Evolutionary conservation across 2,888 invertebrate species (phyloP).

Genomic region (Aphelenchoides bicaudatus): DNA sequence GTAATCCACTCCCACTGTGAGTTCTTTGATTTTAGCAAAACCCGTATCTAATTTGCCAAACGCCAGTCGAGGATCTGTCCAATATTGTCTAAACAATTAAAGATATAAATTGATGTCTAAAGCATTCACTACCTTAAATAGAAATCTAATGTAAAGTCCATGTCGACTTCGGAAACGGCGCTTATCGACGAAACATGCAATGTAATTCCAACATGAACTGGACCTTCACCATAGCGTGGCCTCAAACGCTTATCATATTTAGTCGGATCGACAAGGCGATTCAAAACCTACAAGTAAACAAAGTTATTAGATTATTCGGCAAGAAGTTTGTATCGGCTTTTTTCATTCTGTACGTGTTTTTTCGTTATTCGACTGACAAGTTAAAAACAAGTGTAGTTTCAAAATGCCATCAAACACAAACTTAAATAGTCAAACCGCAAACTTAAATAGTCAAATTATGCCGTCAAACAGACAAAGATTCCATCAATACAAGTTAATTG

Average conservation of each 20-base stretch:
- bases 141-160: conserved; percentile 67
- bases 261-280: conserved; percentile 64
- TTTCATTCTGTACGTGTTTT: too few species aligned
- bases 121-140: conserved; percentile 73
- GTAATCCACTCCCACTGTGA: conserved; percentile 60
- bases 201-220: conserved; percentile 94
- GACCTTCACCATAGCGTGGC: conserved; percentile 78
- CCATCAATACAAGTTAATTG: too few species aligned
- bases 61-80: conserved; percentile 91
- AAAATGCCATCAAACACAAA: too few species aligned
- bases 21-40: conserved; percentile 45
- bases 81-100: conserved; percentile 81
- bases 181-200: conserved; percentile 97
- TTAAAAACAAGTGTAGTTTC: too few species aligned
- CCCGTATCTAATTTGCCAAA: conserved; percentile 71
- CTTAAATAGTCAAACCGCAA: too few species aligned
- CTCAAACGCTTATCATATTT: conserved; percentile 99
- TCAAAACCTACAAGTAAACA: conserved; percentile 41
- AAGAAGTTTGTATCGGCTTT: too few species aligned
- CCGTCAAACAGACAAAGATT: too few species aligned
- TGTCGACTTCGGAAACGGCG: conserved; percentile 83
- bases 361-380: too few species aligned
- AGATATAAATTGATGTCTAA: background rate
- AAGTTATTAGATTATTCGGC: too few species aligned
- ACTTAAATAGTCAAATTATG: too few species aligned